phyloP scores from a whole-genome alignment of 1,140 invertebrate genomes.

The Monochamus saltuarius region DNA sequence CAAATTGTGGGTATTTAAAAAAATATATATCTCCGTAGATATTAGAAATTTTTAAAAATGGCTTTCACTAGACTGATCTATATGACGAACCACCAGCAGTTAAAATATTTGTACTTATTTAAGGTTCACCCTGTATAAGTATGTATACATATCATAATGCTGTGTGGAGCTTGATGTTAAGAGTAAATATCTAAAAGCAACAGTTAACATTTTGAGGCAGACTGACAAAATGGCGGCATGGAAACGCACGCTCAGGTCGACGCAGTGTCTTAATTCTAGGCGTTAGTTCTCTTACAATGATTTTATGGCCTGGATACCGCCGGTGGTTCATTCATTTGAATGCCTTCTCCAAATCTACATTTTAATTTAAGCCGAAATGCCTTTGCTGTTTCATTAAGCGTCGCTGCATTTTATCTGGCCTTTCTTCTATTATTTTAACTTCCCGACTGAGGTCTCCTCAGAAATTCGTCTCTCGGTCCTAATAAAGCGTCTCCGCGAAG shows the following conservation, averaged over 20 bases:
- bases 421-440: slow-evolving; percentile 12
- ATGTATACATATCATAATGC: too few relatives aligned
- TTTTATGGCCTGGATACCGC: slow-evolving; percentile 17
- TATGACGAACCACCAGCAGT: too few relatives aligned
- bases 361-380: slow-evolving; percentile 27
- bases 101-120: too few relatives aligned
- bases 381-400: slow-evolving; percentile 25
- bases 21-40: too few relatives aligned
- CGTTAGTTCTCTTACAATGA: slow-evolving; percentile 16
- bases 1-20: too few relatives aligned
- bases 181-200: too few relatives aligned
- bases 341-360: slow-evolving; percentile 21
- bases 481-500: neutral
- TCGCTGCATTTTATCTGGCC: slow-evolving; percentile 11
- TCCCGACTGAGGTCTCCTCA: neutral
- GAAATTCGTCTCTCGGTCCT: slow-evolving; percentile 9
- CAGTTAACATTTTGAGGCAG: too few relatives aligned
- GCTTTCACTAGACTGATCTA: too few relatives aligned
- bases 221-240: too few relatives aligned
- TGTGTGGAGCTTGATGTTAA: too few relatives aligned
- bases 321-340: slow-evolving; percentile 23
- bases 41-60: too few relatives aligned
- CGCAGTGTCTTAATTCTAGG: neutral
- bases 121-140: too few relatives aligned
- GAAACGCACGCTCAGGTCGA: neutral